Base-by-base conservation (phyloP, 1,140 invertebrate genomes). In the Acromyrmex heyeri region DNA sequence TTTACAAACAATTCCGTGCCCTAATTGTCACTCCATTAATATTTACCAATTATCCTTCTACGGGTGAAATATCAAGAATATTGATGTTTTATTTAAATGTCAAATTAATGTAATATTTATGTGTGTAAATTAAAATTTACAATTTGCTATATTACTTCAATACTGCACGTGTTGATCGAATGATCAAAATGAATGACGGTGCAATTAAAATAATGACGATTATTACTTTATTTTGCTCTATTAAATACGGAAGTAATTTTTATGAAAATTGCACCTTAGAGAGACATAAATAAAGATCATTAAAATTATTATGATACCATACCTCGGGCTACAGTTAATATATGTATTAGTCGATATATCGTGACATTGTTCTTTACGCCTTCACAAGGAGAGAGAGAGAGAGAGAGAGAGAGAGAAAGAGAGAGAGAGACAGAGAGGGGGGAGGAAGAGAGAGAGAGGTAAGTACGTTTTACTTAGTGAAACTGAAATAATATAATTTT, bases 211-310 rank as follows among this genome's bases (percentile, higher is more conserved):
- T 34, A 55, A 67, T 34, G 10, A 79, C 10, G 48, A 70, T 34
- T 59, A 59, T 24, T 70, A 44, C 7, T 82, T 82, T 72, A 59
- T 82, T 82, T 72, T n/a, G 24, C 1, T 59, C 3, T 50, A 72
- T 81, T 81, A 79, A 79, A 34, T 72, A 82, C 21, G 24, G 62
- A 75, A 83, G 24, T 61, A 75, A 61, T 30, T 59, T 72, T 70
- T 69, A 67, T n/a, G n/a, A 16, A 69, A 14, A n/a, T 72, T 82
- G 67, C 21, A 48, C n/a, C 38, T 83, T 48, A 75, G 24, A 59
- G 24, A 73, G 0, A 59, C 16, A 57, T 12, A 57, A 59, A 82
- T 57, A 83, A 83, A 73, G 34, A 48, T 61, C 1, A 48, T 73
- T 53, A 70, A 57, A 81, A 57, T 81, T 34, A 34, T 6, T 44